Evolutionary conservation across 2,888 invertebrate species (phyloP).

Genomic region (Smittia aterrima): DNA sequence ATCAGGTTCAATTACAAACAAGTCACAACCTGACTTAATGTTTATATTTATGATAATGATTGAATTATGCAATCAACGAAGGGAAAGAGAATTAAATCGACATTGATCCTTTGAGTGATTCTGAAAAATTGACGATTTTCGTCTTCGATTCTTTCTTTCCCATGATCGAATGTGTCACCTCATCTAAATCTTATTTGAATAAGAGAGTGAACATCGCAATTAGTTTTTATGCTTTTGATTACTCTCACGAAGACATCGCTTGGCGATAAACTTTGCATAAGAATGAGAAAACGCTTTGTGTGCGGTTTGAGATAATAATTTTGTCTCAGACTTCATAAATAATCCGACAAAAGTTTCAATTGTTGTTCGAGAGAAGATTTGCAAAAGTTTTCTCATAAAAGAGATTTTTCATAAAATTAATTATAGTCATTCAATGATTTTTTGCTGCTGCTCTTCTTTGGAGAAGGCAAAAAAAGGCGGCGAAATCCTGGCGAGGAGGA

Average conservation of each 20-base stretch:
- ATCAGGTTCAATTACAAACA: slow-evolving; percentile 30
- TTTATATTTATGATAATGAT: slow-evolving; percentile 33
- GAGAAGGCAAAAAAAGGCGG: not conserved
- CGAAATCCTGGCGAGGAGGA: not conserved
- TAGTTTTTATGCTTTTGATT: slow-evolving; percentile 27
- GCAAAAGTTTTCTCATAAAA: slow-evolving; percentile 22
- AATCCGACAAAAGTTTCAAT: not conserved
- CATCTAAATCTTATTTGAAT: slow-evolving; percentile 4
- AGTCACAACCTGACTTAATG: slow-evolving; percentile 36
- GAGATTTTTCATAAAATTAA: slow-evolving; percentile 4
- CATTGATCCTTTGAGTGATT: slow-evolving; percentile 35
- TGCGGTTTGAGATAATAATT: slow-evolving; percentile 31
- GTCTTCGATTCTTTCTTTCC: not conserved
- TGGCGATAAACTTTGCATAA: slow-evolving; percentile 18
- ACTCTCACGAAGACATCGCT: not conserved
- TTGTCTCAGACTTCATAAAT: slow-evolving; percentile 29
- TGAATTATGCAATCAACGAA: slow-evolving; percentile 34
- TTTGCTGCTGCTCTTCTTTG: not conserved
- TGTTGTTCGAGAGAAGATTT: not conserved
- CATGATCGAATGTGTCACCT: not conserved
- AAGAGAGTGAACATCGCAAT: not conserved
- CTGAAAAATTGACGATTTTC: not conserved
- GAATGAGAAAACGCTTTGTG: slow-evolving; percentile 13
- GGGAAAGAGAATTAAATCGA: slow-evolving; percentile 1
- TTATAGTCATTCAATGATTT: not conserved